Percentiles rank a stretch among this genome's conserved stretches.
Evolutionary conservation across 2,113 vertebrate species (phyloP).

Genomic region (Peucedramus taeniatus): DNA sequence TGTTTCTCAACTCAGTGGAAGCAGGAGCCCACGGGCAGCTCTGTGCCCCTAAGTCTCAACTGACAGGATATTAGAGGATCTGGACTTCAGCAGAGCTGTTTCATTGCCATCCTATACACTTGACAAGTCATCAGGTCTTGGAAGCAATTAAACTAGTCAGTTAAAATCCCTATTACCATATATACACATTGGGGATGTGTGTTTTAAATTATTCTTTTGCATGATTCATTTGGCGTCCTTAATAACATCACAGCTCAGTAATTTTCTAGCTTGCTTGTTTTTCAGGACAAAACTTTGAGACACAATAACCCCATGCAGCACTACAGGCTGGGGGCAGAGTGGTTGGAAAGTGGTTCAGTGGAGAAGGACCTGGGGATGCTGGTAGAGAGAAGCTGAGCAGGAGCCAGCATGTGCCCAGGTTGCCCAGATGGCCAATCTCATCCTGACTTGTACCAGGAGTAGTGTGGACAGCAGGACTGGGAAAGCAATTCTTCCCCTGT

Average conservation of each 20-base stretch:
- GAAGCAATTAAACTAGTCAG: not conserved
- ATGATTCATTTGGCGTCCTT: not conserved
- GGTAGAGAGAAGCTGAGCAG: not conserved
- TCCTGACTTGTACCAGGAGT: not conserved
- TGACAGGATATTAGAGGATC: not conserved
- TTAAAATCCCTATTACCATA: not conserved
- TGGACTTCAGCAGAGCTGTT: not conserved
- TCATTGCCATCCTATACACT: not conserved
- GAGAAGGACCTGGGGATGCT: not conserved
- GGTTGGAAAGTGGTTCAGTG: not conserved
- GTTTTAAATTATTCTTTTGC: not conserved
- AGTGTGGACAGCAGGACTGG: not conserved
- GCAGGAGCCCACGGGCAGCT: not conserved
- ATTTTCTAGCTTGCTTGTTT: not conserved
- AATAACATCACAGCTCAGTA: not conserved
- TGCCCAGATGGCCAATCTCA: not conserved
- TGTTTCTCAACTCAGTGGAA: not conserved
- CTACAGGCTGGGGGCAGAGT: not conserved
- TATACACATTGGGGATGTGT: accelerated
- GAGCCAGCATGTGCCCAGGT: accelerated
- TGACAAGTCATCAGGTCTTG: not conserved
- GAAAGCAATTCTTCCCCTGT: not conserved
- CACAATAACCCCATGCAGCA: not conserved
- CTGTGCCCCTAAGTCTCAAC: not conserved
- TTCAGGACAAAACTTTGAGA: not conserved